phyloP scores from a whole-genome alignment of 2,888 invertebrate genomes.

The Cephus pulcher region DNA sequence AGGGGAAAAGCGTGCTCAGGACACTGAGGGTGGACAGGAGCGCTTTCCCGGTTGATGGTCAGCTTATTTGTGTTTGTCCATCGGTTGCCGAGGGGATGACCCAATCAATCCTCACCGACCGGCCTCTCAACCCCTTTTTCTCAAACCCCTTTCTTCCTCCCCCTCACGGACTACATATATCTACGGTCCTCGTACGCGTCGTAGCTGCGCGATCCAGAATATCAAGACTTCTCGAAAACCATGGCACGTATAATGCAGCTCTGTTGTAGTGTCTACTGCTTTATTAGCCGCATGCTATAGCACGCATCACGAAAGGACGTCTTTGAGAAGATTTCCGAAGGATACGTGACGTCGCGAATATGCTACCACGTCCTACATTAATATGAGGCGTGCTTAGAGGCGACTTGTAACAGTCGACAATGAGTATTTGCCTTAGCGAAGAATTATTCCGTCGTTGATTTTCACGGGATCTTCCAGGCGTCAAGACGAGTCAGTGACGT shows the following conservation, averaged over 20 bases:
- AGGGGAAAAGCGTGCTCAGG: conserved; percentile 4
- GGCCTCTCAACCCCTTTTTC: conserved; percentile 13
- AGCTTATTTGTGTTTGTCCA: conserved; percentile 54
- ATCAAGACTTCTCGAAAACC: not conserved
- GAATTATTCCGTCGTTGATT: not conserved
- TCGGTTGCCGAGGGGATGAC: conserved; percentile 63
- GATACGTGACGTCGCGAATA: not conserved
- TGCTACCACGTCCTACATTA: not conserved
- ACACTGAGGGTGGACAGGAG: conserved; percentile 13
- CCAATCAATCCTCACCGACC: conserved; percentile 53
- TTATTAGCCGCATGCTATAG: not conserved
- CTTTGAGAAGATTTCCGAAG: not conserved
- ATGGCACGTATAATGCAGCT: not conserved
- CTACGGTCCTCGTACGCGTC: not conserved
- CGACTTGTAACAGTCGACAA: not conserved
- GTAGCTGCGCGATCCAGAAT: not conserved
- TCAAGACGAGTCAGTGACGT: not conserved
- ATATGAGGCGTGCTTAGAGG: not conserved
- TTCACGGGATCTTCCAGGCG: not conserved
- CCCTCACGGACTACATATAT: not conserved
- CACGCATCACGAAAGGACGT: not conserved
- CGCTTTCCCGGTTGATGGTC: conserved; percentile 6
- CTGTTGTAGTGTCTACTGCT: not conserved
- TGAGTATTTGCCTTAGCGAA: not conserved
- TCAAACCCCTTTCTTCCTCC: not conserved